A percentile compares a stretch with the other conserved stretches of the same genome.
These are phyloP conservation scores for Styela plicata DNA, from an alignment of 23 tunicate genomes.

Conservation along the genomic window DNA sequence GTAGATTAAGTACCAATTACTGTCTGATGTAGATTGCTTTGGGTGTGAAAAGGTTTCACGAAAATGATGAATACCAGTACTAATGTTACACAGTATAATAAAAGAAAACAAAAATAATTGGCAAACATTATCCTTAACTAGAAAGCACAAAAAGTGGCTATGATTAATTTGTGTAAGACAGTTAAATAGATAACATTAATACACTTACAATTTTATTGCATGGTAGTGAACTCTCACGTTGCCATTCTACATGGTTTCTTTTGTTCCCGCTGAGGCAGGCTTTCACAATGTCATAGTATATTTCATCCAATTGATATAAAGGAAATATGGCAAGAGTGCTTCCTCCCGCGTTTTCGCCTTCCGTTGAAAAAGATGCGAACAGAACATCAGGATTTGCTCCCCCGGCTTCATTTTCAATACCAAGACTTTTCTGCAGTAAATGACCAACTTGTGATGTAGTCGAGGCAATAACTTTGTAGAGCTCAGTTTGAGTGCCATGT, in stretches of 20 bases:
- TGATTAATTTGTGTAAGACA: no score
- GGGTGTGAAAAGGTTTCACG: no score
- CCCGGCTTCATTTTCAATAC: background rate
- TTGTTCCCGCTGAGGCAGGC: constrained; percentile 34
- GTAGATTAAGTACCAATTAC: no score
- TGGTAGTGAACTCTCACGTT: background rate
- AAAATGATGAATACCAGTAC: no score
- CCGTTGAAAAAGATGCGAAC: constrained; percentile 53
- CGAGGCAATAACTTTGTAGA: constrained; percentile 40
- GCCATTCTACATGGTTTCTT: constrained; percentile 11
- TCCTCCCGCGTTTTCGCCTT: constrained; percentile 17
- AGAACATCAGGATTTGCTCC: constrained; percentile 45
- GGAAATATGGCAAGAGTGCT: constrained; percentile 76
- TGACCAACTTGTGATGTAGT: constrained; percentile 46
- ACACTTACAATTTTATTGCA: constrained; percentile 30
- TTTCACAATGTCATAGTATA: constrained; percentile 26
- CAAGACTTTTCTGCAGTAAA: constrained; percentile 5
- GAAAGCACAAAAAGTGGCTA: no score
- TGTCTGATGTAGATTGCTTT: no score
- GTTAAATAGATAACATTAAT: no score
- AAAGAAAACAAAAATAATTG: no score
- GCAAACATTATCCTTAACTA: no score
- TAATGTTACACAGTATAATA: no score
- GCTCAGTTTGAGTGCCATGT: constrained; percentile 22
- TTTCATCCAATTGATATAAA: constrained; percentile 41